Conservation (phyloP, 2,888 invertebrate species). For the Amphipyra tragopoginis region DNA sequence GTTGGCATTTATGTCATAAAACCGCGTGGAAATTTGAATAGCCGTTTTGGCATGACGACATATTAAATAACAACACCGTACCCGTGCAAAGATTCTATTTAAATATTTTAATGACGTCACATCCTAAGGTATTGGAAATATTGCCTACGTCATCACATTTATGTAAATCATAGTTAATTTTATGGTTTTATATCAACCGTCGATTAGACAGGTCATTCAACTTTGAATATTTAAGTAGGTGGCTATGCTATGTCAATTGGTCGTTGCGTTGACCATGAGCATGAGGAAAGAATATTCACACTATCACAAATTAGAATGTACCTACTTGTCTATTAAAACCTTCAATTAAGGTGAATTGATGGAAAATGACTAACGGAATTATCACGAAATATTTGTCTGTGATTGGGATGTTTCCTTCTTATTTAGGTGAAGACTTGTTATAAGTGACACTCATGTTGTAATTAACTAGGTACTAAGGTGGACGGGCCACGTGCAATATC, state of each 20-base stretch:
- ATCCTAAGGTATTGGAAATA: constrained; percentile 28
- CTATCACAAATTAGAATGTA: constrained; percentile 17
- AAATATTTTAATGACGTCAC: constrained; percentile 17
- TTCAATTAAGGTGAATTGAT: constrained; percentile 18
- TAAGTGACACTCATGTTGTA: not conserved
- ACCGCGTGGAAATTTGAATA: constrained; percentile 26
- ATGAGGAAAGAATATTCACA: constrained; percentile 47
- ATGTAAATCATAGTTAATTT: constrained; percentile 41
- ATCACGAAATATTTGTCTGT: no score
- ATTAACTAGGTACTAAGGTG: not conserved
- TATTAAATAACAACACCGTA: constrained; percentile 10
- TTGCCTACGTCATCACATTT: constrained; percentile 35
- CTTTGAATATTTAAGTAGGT: constrained; percentile 62
- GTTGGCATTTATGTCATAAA: constrained; percentile 30
- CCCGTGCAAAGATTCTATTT: not conserved
- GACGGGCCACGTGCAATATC: constrained; percentile 14
- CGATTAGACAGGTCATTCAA: constrained; percentile 65
- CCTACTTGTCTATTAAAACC: constrained; percentile 7
- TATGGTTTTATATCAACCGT: constrained; percentile 47
- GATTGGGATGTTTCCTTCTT: not conserved
- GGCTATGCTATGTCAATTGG: constrained; percentile 60
- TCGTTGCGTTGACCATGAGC: constrained; percentile 60
- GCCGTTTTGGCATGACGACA: not conserved
- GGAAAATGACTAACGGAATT: not conserved
- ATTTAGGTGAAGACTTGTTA: constrained; percentile 5